Evolutionary conservation across 92 coral and sea anemone genomes (phyloP), one percentile per base, ranked within the genome.

Genomic region (Palythoa heliodiscus): DNA sequence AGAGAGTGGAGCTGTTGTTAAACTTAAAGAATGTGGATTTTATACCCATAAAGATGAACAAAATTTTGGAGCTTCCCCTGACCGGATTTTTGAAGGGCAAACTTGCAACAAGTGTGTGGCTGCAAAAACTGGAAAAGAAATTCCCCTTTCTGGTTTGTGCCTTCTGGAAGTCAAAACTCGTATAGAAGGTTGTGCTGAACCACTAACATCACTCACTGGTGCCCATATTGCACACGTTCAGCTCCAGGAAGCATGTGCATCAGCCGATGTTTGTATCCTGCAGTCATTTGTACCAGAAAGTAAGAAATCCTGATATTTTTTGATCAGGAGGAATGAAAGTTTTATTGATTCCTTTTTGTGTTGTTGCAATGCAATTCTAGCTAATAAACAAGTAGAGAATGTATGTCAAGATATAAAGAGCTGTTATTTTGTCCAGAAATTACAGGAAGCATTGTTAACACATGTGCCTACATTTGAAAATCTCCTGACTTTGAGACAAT

Each of bases 201-300:
- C 85, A 50, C 22, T 86, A 35, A 48, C 83, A 66, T 47, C 89
- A 86, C 77, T 77, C 77, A 86, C 89, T 86, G 89, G 85, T 77
- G 85, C 89, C 61, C 89, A 77, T 77, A 25, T 86, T 77, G 73
- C 84, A 73, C 89, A 85, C 71, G 82, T 75, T 38, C 83, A 85
- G 78, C 88, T 85, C 54, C 88, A 86, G 75, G 82, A 76, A 74
- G 64, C 81, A 63, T 86, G 85, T 53, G 24, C 89, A 69, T 81
- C 64, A 55, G 74, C 75, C 39, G 69, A 29, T 48, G n/a, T 48
- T 47, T 63, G 77, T 60, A 86, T 86, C 74, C 85, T 77, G 72
- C 85, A 86, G 52, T 77, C 89, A 77, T 77, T 76, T 86, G 85
- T 86, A n/a, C 89, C 89, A 77, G 89, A 86, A 66, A 35, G 67